Base-by-base conservation (phyloP, 2,113 vertebrate genomes). In the Centrocercus urophasianus region DNA sequence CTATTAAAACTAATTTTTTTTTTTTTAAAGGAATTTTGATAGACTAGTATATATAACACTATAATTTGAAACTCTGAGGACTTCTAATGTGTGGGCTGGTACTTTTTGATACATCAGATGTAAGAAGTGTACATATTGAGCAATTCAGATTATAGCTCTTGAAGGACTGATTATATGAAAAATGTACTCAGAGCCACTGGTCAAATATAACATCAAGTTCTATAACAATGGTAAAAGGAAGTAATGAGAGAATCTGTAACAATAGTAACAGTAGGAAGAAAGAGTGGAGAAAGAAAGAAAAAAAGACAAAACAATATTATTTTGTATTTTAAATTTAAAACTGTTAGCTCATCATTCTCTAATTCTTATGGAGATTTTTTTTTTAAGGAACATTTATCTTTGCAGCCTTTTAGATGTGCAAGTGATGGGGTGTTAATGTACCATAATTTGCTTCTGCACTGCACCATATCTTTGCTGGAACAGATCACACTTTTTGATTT, bases 381-480 rank as follows among this genome's bases (percentile, higher is more conserved):
- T 93, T 85, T 82, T 36, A 36, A 36, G 56, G 54, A 95, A 79
- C 47, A 71, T 94, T 89, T 88, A 59, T 92, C 81, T 95, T 89
- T 95, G 50, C 40, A 74, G 66, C 8, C 10, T 89, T 92, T 92
- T 89, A 80, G 66, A 61, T 71, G 24, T 42, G 32, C 38, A 83
- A 82, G 72, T 86, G 81, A 91, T 96, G 56, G 59, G 32, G 50
- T 89, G 70, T 93, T 96, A 95, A 93, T 75, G 56, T 84, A 88
- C 80, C 87, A 15, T 87, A 85, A 92, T 88, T 71, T 84, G 30
- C 63, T 94, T 78, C 89, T 90, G 8, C 73, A 66, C 79, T 92
- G 52, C 67, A 96, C 76, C 97, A 96, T 96, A 97, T 93, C 52
- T 54, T 54, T 54, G 27, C 52, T 54, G 52, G 52, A 54, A 28